Percentiles rank a stretch among this genome's conserved stretches.
phyloP scores from a whole-genome alignment of 2,113 vertebrate genomes.

The Chelonoidis abingdonii region DNA sequence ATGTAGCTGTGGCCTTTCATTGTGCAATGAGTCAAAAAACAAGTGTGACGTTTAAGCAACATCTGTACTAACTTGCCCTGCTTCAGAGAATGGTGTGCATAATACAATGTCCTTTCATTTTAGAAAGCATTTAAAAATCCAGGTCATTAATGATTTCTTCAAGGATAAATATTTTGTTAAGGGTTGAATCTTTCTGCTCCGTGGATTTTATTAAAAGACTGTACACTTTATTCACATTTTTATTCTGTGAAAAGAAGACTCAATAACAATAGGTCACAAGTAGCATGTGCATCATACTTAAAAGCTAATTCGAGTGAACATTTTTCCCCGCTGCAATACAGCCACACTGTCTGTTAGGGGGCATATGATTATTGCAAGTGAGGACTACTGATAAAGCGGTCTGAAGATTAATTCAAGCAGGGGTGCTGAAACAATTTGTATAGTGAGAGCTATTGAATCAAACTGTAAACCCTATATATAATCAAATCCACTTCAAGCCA shows the following conservation, averaged over 20 bases:
- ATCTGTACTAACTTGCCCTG: slow-evolving; percentile 17
- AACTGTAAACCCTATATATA: too few relatives aligned
- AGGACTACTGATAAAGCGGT: neutral
- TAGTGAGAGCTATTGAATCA: too few relatives aligned
- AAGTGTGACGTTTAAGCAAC: neutral
- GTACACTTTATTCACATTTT: neutral
- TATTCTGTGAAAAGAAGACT: neutral
- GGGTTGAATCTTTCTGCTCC: slow-evolving; percentile 11
- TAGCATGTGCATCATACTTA: neutral
- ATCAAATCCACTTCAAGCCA: too few relatives aligned
- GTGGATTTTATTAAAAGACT: neutral
- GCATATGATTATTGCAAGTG: neutral
- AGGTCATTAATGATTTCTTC: slow-evolving; percentile 24
- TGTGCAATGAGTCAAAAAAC: slow-evolving; percentile 19
- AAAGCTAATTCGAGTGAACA: neutral
- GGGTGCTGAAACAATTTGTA: too few relatives aligned
- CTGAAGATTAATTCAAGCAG: neutral
- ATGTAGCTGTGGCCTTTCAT: slow-evolving; percentile 36
- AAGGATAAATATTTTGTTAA: slow-evolving; percentile 39
- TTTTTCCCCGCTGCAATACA: neutral
- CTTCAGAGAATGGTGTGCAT: neutral
- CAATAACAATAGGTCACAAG: neutral
- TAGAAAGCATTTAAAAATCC: slow-evolving; percentile 5
- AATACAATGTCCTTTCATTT: slow-evolving; percentile 60
- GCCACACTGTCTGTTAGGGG: neutral